These are phyloP conservation scores for Calliopum simillimum DNA, from an alignment of 2,888 invertebrate species.

Conservation along the genomic window DNA sequence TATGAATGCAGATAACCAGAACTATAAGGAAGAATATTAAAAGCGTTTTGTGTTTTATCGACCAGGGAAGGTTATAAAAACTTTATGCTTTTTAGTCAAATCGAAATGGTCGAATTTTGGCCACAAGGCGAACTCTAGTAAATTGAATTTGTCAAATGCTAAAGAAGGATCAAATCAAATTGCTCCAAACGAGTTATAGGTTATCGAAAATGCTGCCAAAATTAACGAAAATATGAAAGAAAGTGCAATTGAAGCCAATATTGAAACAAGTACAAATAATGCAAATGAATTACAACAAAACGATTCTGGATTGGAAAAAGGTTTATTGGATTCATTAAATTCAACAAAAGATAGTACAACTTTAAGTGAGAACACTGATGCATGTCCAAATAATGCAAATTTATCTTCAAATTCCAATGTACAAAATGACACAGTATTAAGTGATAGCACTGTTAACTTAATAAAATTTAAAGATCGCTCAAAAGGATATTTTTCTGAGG, in stretches of 20 bases:
- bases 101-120: too few relatives aligned
- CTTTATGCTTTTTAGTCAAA: too few relatives aligned
- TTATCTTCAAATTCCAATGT: background rate
- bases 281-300: conserved; percentile 10
- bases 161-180: background rate
- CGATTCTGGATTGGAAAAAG: conserved; percentile 44
- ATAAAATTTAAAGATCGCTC: background rate
- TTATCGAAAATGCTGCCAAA: background rate
- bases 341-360: background rate
- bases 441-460: background rate
- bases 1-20: too few relatives aligned
- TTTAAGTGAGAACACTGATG: background rate
- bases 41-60: too few relatives aligned
- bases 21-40: too few relatives aligned
- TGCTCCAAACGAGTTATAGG: background rate
- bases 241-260: too few relatives aligned
- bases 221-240: background rate
- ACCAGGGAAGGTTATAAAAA: too few relatives aligned
- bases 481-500: background rate
- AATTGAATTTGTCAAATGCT: background rate
- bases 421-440: background rate
- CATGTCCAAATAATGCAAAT: background rate
- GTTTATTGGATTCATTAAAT: conserved; percentile 39
- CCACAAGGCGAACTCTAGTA: too few relatives aligned
- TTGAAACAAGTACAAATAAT: conserved; percentile 10